Conservation (phyloP, 2,113 vertebrate species). For the Meles meles region DNA sequence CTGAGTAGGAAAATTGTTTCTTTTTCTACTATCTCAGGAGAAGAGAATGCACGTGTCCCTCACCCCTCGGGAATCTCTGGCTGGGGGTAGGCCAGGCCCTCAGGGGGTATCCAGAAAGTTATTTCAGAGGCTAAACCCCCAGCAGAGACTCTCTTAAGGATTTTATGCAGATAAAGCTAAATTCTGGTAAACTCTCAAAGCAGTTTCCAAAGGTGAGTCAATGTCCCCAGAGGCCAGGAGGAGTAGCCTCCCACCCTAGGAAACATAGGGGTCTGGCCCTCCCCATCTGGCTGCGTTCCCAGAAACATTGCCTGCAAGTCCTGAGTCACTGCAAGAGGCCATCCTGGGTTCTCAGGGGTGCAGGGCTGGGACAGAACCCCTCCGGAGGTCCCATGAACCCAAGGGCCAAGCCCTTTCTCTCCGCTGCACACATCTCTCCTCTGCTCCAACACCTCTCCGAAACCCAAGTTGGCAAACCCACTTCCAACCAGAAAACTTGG, state of each 20-base stretch:
- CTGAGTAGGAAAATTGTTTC: background rate
- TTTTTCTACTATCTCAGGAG: background rate
- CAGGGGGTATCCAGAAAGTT: background rate
- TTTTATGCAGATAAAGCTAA: background rate
- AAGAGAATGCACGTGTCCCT: background rate
- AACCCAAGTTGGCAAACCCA: background rate
- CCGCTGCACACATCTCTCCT: background rate
- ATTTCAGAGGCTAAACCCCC: background rate
- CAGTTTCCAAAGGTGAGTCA: background rate
- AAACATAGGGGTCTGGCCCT: background rate
- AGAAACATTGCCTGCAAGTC: background rate
- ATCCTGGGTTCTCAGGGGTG: background rate
- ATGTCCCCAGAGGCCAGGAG: background rate
- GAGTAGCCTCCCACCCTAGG: background rate
- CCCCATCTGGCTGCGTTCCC: background rate
- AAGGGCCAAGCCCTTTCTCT: background rate
- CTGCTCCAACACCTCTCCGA: background rate
- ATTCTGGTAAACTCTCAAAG: background rate
- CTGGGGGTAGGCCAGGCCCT: background rate
- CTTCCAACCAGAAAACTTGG: background rate
- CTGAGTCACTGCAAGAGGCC: background rate
- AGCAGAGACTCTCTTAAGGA: background rate
- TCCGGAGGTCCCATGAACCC: background rate
- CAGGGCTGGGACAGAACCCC: background rate
- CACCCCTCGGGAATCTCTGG: background rate